These are phyloP conservation scores for Meriones unguiculatus DNA, from an alignment of 2,113 vertebrate species.

Conservation along the genomic window DNA sequence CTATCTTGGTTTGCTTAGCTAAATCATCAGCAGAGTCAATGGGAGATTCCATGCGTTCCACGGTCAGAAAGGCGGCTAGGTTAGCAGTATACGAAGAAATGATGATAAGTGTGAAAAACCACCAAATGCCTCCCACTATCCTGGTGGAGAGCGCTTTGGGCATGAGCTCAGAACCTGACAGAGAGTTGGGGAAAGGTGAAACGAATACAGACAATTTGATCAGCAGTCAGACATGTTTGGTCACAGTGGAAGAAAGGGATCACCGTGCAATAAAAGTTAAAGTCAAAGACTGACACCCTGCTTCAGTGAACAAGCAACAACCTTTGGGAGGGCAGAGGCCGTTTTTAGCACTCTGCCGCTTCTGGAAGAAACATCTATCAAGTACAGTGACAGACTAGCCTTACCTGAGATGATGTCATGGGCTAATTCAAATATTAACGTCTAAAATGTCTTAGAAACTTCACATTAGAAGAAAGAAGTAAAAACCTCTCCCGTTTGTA, in stretches of 20 bases:
- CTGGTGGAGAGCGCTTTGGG: constrained; percentile 99
- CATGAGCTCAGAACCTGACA: constrained; percentile 99
- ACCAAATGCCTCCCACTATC: constrained; percentile 99
- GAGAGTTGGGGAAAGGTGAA: constrained; percentile 92
- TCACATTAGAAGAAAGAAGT: not conserved
- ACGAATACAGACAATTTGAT: constrained; percentile 85
- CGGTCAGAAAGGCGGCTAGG: constrained; percentile 99
- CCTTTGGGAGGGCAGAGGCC: constrained; percentile 64
- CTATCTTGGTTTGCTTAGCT: constrained; percentile 99
- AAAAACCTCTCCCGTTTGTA: constrained; percentile 2
- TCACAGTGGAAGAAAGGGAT: constrained; percentile 82
- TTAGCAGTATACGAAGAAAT: constrained; percentile 99
- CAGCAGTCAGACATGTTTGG: constrained; percentile 82
- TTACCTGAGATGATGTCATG: not conserved
- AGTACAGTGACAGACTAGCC: constrained; percentile 81
- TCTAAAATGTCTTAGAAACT: constrained; percentile 12
- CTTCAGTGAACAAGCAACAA: constrained; percentile 79
- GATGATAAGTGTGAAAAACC: constrained; percentile 99
- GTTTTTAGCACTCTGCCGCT: constrained; percentile 65
- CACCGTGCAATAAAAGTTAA: constrained; percentile 81
- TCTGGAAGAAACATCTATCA: constrained; percentile 61
- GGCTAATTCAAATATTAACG: not conserved
- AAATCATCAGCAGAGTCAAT: constrained; percentile 99
- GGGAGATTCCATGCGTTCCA: constrained; percentile 99
- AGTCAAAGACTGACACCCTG: constrained; percentile 69